Conservation (phyloP, 2,797 vertebrate species). For the Cuculus canorus region DNA sequence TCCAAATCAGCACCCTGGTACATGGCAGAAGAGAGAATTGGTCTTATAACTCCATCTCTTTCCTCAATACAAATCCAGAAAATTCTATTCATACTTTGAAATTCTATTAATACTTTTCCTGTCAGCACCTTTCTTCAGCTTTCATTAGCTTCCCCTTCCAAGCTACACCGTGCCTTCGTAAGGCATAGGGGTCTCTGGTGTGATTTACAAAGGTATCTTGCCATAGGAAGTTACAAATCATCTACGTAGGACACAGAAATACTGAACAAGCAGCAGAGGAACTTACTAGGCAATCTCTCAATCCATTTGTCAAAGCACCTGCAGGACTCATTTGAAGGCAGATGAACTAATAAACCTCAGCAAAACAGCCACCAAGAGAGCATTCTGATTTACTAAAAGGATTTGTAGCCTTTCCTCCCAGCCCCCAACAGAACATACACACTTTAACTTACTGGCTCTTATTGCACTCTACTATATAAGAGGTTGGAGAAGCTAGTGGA, state of each 20-base stretch:
- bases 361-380: constrained; percentile 38
- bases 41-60: not conserved
- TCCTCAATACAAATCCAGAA: not conserved
- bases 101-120: not conserved
- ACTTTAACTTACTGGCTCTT: constrained; percentile 15
- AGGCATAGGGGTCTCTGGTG: not conserved
- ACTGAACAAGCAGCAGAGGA: not conserved
- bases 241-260: not conserved
- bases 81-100: too few relatives aligned
- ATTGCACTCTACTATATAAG: constrained; percentile 5
- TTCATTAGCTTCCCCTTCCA: not conserved
- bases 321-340: constrained; percentile 41
- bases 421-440: not conserved
- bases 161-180: not conserved
- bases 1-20: not conserved
- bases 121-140: not conserved
- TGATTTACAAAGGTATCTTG: constrained; percentile 3
- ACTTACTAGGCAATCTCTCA: constrained; percentile 41
- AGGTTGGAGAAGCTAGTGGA: not conserved
- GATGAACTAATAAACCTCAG: constrained; percentile 48
- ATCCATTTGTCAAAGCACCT: constrained; percentile 63
- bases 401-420: constrained; percentile 37
- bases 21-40: not conserved
- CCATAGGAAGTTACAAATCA: constrained; percentile 12
- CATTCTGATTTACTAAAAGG: constrained; percentile 45